A percentile compares a stretch with the other conserved stretches of the same genome.
phyloP scores from a whole-genome alignment of 2,888 invertebrate genomes.

The Sicus ferrugineus region DNA sequence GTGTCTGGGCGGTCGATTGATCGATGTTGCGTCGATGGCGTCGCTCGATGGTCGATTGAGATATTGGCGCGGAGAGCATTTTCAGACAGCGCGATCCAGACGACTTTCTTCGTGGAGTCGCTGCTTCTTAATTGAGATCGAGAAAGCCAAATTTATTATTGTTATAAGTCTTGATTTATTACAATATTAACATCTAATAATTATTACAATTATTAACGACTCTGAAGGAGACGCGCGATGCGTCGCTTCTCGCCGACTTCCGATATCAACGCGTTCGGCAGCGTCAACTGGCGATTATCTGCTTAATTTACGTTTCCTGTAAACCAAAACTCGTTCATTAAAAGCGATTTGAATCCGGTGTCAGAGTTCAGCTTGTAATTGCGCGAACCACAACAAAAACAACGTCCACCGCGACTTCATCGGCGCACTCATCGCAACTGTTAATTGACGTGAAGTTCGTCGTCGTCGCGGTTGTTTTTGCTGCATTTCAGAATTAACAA shows the following conservation, averaged over 20 bases:
- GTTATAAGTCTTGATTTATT: too few relatives aligned
- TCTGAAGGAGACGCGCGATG: background rate
- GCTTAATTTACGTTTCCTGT: too few relatives aligned
- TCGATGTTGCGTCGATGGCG: conserved; percentile 1
- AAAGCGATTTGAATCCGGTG: conserved; percentile 7
- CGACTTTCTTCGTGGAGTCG: too few relatives aligned
- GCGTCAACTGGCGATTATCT: too few relatives aligned
- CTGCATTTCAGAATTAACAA: background rate
- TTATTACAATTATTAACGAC: too few relatives aligned
- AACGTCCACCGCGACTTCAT: conserved; percentile 6
- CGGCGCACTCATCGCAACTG: conserved; percentile 16
- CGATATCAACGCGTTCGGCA: too few relatives aligned
- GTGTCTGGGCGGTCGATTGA: conserved; percentile 31
- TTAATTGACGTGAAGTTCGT: conserved; percentile 8
- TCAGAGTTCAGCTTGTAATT: conserved; percentile 15
- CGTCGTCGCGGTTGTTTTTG: conserved; percentile 5
- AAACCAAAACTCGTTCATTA: too few relatives aligned
- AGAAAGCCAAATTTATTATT: too few relatives aligned
- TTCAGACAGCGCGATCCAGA: background rate
- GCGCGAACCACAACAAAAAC: conserved; percentile 7
- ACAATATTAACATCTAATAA: too few relatives aligned
- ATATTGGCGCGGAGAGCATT: background rate
- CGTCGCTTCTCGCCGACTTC: background rate
- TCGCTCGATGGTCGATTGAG: background rate
- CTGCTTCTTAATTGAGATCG: too few relatives aligned